Conservation (phyloP, 2,888 invertebrate species). For the Melanchra persicariae region DNA sequence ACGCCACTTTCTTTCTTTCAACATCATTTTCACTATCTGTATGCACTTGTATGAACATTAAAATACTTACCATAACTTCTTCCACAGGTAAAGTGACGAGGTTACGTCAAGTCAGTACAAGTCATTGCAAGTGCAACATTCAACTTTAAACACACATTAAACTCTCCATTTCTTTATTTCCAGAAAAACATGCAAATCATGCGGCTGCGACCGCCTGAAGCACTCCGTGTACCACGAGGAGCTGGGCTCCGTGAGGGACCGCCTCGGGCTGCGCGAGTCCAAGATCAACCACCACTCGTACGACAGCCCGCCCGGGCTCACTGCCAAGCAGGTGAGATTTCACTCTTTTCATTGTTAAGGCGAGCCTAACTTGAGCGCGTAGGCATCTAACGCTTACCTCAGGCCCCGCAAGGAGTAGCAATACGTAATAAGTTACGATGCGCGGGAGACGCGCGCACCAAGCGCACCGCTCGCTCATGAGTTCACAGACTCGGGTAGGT, state of each 20-base stretch:
- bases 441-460: too few relatives aligned
- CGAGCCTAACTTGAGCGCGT: too few relatives aligned
- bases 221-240: slow-evolving; percentile 98
- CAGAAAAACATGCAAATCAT: slow-evolving; percentile 98
- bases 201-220: slow-evolving; percentile 97
- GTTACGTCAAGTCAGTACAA: background rate
- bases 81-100: too few relatives aligned
- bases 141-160: background rate
- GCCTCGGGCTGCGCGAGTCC: slow-evolving; percentile 93
- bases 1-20: too few relatives aligned
- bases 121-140: accelerated
- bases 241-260: slow-evolving; percentile 94
- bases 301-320: slow-evolving; percentile 94
- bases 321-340: slow-evolving; percentile 71
- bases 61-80: background rate
- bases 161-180: slow-evolving; percentile 73
- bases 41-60: background rate
- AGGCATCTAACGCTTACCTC: too few relatives aligned
- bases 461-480: too few relatives aligned
- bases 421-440: too few relatives aligned
- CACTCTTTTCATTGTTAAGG: too few relatives aligned
- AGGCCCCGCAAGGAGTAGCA: too few relatives aligned
- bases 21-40: background rate
- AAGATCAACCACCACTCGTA: slow-evolving; percentile 83
- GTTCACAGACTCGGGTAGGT: too few relatives aligned